These are phyloP conservation scores for Phrynocephalus versicolor DNA, from an alignment of 2,113 vertebrate genomes.

Conservation along the genomic window DNA sequence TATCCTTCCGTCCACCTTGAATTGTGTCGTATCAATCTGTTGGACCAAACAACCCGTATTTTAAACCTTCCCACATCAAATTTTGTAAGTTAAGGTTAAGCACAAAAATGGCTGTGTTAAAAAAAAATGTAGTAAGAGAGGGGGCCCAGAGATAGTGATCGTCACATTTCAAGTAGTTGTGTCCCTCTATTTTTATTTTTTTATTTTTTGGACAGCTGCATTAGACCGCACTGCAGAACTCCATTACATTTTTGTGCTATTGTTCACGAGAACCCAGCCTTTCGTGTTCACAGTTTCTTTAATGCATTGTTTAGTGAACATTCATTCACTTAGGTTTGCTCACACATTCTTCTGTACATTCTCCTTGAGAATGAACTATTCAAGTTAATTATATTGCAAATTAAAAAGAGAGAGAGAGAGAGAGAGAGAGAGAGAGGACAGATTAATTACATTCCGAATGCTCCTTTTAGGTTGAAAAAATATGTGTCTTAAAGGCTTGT, in stretches of 20 bases:
- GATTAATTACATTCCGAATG: constrained; percentile 60
- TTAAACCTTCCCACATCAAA: not conserved
- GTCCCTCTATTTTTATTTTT: not conserved
- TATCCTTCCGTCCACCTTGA: not conserved
- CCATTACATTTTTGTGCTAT: constrained; percentile 59
- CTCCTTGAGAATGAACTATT: constrained; percentile 67
- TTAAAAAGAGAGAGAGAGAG: constrained; percentile 28
- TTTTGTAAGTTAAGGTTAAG: not conserved
- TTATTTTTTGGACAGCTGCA: constrained; percentile 59
- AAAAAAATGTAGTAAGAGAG: not conserved
- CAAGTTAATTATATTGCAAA: constrained; percentile 64
- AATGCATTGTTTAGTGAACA: constrained; percentile 61
- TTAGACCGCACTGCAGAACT: constrained; percentile 53
- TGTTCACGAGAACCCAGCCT: constrained; percentile 60
- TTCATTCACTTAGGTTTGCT: constrained; percentile 65
- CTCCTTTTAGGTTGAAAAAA: constrained; percentile 69
- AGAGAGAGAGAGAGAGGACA: constrained; percentile 23
- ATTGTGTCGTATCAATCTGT: not conserved
- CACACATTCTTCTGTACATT: constrained; percentile 67
- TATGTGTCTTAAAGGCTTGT: constrained; percentile 67
- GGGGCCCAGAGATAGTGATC: constrained; percentile 47
- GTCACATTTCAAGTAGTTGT: constrained; percentile 65
- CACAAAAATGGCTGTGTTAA: not conserved
- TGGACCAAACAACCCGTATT: not conserved
- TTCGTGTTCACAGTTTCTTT: constrained; percentile 25